Evolutionary conservation across 2,888 invertebrate species (phyloP), one percentile per base, ranked within the genome.

Genomic region (Agonopterix subpropinquella): DNA sequence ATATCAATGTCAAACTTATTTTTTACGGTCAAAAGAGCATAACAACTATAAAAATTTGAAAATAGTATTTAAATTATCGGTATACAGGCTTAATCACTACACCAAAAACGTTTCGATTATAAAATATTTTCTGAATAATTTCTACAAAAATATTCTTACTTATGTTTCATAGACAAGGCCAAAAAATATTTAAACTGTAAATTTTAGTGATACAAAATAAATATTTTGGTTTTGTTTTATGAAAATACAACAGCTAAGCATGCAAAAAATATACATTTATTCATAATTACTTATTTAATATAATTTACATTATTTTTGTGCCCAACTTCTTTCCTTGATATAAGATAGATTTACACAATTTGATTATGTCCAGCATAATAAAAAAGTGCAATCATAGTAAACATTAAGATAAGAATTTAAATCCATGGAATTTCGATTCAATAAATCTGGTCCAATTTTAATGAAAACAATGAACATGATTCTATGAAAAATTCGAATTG

Each of bases 311-410:
- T 42, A 9, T 39, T n/a, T 18, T 39, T 39, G 39, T 39, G 39
- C 39, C 28, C 28, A 10, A n/a, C 9, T 39, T 39, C 39, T 39
- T 5, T 28, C 7, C 39, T n/a, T 39, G 10, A 44, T 39, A 49
- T 11, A n/a, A 13, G 42, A 45, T 15, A 9, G 28, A 49, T 48
- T 56, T 48, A 54, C 70, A 72, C 73, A 52, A 51, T 68, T 57
- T 57, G 56, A 72, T 74, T 81, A 82, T 80, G 80, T 49, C 80
- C 77, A 60, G 82, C 83, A 82, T 82, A 80, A 77, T 63, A 48
- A 62, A 69, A 73, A 62, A 59, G 78, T 81, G 69, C 64, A 52
- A 49, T 18, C 36, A 43, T 52, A 52, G 52, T 52, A 57, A 53
- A 56, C 50, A 48, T 48, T 52, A 53, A 46, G 55, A 50, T 39